phyloP scores from a whole-genome alignment of 2,797 vertebrate species.

The Sebastes taczanowskii region DNA sequence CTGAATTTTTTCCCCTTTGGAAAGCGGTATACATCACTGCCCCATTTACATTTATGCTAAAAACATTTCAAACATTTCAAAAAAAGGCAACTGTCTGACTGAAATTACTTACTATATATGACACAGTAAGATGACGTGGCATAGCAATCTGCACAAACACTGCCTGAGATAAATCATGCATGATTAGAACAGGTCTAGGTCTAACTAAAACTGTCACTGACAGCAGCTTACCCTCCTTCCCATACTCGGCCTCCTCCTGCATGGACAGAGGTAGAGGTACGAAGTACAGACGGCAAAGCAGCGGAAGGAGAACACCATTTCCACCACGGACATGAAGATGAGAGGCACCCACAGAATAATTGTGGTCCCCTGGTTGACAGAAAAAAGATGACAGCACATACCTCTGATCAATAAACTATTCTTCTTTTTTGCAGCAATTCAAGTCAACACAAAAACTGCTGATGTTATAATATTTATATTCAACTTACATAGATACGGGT shows the following conservation, averaged over 20 bases:
- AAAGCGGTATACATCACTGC: neutral
- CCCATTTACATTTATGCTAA: neutral
- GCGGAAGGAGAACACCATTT: conserved; percentile 83
- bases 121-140: neutral
- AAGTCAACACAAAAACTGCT: neutral
- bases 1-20: neutral
- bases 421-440: neutral
- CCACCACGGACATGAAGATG: conserved; percentile 80
- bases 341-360: conserved; percentile 89
- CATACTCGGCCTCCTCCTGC: conserved; percentile 67
- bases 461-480: neutral
- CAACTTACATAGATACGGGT: conserved; percentile 90
- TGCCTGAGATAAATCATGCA: neutral
- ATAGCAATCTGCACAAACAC: neutral
- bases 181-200: neutral
- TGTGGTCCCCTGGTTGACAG: conserved; percentile 84
- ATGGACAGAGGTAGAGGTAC: conserved; percentile 82
- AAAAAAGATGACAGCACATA: neutral
- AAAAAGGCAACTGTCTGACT: neutral
- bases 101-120: neutral
- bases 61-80: neutral
- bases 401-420: neutral
- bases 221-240: conserved; percentile 64
- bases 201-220: neutral
- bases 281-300: conserved; percentile 81